Conservation (phyloP, 2,888 invertebrate species). For the Pyrocoelia pectoralis region DNA sequence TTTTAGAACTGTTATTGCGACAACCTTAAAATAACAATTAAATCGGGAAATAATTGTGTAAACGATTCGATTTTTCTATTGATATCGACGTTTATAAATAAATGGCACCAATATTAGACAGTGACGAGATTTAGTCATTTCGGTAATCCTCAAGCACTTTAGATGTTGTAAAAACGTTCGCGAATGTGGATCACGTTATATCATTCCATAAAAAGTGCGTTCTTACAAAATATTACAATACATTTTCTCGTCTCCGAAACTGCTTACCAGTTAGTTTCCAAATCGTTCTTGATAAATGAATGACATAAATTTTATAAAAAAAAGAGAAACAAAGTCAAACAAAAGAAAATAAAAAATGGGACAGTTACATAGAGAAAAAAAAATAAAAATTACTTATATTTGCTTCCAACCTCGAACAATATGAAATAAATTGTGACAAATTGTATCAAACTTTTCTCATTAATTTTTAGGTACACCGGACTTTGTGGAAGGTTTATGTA, state of each 20-base stretch:
- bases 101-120: constrained; percentile 5
- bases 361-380: constrained; percentile 17
- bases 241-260: constrained; percentile 11
- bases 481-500: constrained; percentile 16
- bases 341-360: constrained; percentile 11
- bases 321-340: constrained; percentile 5
- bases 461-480: constrained; percentile 15
- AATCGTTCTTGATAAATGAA: constrained; percentile 14
- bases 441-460: constrained; percentile 22
- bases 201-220: constrained; percentile 16
- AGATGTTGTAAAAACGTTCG: constrained; percentile 21
- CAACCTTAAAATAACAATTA: too few species aligned
- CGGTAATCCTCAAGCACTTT: constrained; percentile 24
- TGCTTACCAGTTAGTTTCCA: constrained; percentile 10
- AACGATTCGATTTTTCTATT: neutral
- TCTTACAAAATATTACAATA: constrained; percentile 5
- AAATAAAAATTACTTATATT: constrained; percentile 16
- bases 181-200: constrained; percentile 16
- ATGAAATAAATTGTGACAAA: constrained; percentile 22
- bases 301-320: constrained; percentile 4
- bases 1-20: neutral
- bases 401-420: constrained; percentile 8
- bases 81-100: neutral
- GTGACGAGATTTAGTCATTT: constrained; percentile 20
- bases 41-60: neutral